Evolutionary conservation across 2,113 vertebrate genomes (phyloP), one percentile per base, ranked within the genome.

Genomic region (Trichechus manatus): DNA sequence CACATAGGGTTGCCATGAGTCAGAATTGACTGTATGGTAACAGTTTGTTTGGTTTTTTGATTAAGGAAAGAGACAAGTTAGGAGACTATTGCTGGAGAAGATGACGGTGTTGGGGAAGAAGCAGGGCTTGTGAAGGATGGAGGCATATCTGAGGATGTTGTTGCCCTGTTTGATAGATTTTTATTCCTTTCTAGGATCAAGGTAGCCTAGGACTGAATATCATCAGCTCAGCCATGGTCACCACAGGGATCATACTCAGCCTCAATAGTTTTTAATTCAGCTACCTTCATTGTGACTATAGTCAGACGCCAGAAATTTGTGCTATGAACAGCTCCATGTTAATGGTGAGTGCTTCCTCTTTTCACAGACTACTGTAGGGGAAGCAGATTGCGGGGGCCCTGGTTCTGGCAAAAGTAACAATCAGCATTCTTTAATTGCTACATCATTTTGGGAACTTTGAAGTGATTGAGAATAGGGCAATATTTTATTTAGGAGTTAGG

Each of bases 181-280:
- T 78, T 53, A 19, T 88, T 93, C 9, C 33, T 72, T 94, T 53
- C 72, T 42, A 97, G 97, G 87, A 97, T n/a, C 86, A 2, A 85
- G 22, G 86, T 42, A 97, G 97, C 70, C 56, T 97, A 2, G 94
- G 95, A 29, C 8, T 95, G 72, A 97, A 96, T 36, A 86, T 94
- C 53, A 9, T 14, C 81, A 97, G 96, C 36, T 64, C 94, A 7
- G n/a, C 96, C 72, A 15, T 89, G 2, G 86, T 96, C 25, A 14
- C 10, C 9, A 0, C 25, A 1, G 95, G 92, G 19, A 61, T 94
- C 8, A 4, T 95, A 25, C 22, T 91, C 5, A 85, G 92, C 14
- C 1, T 93, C 27, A 0, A 0, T 10, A 0, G 9, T 14, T 42
- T 2, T 22, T 3, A 36, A 17, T 74, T 0, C 5, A 0, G 0